Conservation (phyloP, 2,797 vertebrate species). For the Syndactyla subalaris region DNA sequence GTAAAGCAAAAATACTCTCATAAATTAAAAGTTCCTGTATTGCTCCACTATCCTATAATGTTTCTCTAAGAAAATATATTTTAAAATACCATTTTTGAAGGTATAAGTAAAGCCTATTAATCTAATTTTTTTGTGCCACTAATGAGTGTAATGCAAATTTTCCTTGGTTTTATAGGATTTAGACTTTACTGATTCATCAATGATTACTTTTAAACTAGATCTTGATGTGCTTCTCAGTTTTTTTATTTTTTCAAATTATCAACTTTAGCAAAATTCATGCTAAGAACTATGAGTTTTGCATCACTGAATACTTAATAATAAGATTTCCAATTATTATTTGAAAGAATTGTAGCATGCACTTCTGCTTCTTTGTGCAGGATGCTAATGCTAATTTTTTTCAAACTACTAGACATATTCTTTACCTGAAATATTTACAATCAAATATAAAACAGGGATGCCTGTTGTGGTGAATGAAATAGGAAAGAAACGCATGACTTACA, state of each 20-base stretch:
- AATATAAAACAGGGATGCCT: background rate
- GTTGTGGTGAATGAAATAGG: background rate
- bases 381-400: background rate
- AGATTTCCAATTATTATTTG: background rate
- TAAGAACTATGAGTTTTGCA: background rate
- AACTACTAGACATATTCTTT: background rate
- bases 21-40: background rate
- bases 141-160: background rate
- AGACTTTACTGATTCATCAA: background rate
- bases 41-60: background rate
- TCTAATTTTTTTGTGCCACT: background rate
- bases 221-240: background rate
- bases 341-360: background rate
- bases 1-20: background rate
- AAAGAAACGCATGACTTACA: background rate
- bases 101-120: background rate
- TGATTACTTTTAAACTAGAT: background rate
- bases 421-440: background rate
- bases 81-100: background rate
- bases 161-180: background rate
- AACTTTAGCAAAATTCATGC: background rate
- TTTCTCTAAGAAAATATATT: background rate
- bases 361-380: background rate
- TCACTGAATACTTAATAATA: background rate
- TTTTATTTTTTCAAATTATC: background rate